Base-by-base conservation (phyloP, 2,797 vertebrate species). In the Argya squamiceps region DNA sequence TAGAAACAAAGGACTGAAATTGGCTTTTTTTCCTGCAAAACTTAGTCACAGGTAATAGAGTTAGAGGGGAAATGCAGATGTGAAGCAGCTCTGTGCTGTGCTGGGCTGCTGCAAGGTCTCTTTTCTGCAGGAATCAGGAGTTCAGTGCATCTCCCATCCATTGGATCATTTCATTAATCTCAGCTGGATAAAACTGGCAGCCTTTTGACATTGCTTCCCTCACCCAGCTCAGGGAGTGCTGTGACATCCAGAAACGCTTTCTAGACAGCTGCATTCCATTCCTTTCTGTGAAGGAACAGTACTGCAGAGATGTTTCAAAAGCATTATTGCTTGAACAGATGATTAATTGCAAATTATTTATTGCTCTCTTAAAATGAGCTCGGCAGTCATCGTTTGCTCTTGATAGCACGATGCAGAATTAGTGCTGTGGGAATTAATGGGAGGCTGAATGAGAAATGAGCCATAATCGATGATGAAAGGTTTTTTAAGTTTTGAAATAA, bases 191-290 rank as follows among this genome's bases (percentile, higher is more conserved):
- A 76, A 88, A 67, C 46, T 86, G 88, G 41, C 89, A 71, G 60
- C 49, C 8, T 58, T 91, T 49, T 47, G 64, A 63, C 75, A 23
- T 19, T 74, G 62, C 84, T 95, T 93, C 41, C 47, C 85, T 83
- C 58, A 32, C 46, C 29, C 80, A 50, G 67, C 78, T 79, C 78
- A 44, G 84, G 52, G 69, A 37, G 21, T 5, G 55, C 56, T 87
- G 60, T 76, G 75, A 77, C 64, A 89, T 91, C 52, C 82, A 89
- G 46, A 68, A 76, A 88, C 8, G 11, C 78, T 68, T 65, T 88
- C 78, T 84, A 88, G 86, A n/a, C 75, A 88, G 67, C 75, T 93
- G 75, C 75, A 62, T 94, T 94, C 91, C 68, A 15, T 77, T 84
- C 50, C 82, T 16, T 43, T 47, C 17, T 30, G 2, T 68, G 53